These are phyloP conservation scores for Chloebia gouldiae DNA, from an alignment of 2,113 vertebrate species.

Conservation along the genomic window DNA sequence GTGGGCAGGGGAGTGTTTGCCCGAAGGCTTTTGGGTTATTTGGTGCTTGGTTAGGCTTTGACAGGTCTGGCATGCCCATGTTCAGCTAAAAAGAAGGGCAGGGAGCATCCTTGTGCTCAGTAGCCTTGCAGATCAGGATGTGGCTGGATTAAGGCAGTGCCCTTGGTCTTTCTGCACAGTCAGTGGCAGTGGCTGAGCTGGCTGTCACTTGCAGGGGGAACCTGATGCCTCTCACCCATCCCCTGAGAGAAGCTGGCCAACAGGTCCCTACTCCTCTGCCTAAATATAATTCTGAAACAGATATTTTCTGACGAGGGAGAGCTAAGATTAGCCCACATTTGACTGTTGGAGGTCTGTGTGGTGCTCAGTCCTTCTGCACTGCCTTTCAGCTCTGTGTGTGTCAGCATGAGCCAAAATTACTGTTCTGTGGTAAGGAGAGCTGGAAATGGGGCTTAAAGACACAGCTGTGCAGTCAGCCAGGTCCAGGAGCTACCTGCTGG, in stretches of 20 bases:
- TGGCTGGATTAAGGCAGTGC: neutral
- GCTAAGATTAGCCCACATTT: slow-evolving; percentile 32
- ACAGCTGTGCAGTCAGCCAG: neutral
- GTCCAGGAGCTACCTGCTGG: neutral
- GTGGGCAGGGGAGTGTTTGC: neutral
- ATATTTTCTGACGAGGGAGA: slow-evolving; percentile 1
- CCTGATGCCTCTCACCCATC: neutral
- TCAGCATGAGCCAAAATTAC: neutral
- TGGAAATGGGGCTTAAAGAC: neutral
- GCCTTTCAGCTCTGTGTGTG: neutral
- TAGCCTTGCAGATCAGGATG: neutral
- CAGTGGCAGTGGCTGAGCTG: neutral
- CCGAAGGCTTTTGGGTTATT: neutral
- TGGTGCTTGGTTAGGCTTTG: neutral
- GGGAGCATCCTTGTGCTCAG: neutral
- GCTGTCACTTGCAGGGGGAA: neutral
- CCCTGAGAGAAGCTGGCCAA: neutral
- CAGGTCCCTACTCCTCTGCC: neutral
- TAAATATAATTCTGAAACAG: slow-evolving; percentile 52
- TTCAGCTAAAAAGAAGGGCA: neutral
- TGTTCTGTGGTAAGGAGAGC: neutral
- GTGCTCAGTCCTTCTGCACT: neutral
- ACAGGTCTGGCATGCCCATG: accelerated
- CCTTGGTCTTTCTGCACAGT: neutral
- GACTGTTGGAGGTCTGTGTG: neutral